Conservation (phyloP, 1,140 invertebrate genomes). For the Bombus waltoni region DNA sequence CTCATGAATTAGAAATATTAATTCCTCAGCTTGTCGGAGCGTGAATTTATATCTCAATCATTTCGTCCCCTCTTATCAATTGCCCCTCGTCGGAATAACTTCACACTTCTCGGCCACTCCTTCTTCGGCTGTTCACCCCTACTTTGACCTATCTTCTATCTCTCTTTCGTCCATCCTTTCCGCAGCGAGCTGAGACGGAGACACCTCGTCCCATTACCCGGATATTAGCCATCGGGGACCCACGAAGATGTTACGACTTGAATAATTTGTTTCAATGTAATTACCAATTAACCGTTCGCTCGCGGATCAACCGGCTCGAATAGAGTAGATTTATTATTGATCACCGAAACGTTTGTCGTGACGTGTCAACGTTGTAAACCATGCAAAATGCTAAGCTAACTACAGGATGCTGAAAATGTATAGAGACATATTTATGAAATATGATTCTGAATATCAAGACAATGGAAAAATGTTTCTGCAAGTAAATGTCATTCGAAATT, state of each 20-base stretch:
- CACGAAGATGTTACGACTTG: constrained; percentile 81
- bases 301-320: constrained; percentile 21
- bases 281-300: constrained; percentile 73
- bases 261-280: constrained; percentile 82
- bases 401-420: neutral
- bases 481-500: no score
- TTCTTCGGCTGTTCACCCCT: constrained; percentile 55
- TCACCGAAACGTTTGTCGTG: constrained; percentile 47
- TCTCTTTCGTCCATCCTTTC: constrained; percentile 67
- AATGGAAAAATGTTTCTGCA: no score
- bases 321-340: constrained; percentile 75
- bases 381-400: no score
- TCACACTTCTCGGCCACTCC: constrained; percentile 61
- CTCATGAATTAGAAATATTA: constrained; percentile 23
- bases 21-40: constrained; percentile 64
- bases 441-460: no score
- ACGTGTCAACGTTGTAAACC: neutral
- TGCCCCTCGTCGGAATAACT: constrained; percentile 68
- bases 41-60: constrained; percentile 77
- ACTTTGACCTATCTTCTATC: constrained; percentile 54
- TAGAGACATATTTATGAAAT: no score
- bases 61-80: constrained; percentile 80
- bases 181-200: constrained; percentile 58
- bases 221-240: constrained; percentile 82
- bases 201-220: constrained; percentile 80